Conservation (phyloP, 1,140 invertebrate species). For the Hylaeus anthracinus region DNA sequence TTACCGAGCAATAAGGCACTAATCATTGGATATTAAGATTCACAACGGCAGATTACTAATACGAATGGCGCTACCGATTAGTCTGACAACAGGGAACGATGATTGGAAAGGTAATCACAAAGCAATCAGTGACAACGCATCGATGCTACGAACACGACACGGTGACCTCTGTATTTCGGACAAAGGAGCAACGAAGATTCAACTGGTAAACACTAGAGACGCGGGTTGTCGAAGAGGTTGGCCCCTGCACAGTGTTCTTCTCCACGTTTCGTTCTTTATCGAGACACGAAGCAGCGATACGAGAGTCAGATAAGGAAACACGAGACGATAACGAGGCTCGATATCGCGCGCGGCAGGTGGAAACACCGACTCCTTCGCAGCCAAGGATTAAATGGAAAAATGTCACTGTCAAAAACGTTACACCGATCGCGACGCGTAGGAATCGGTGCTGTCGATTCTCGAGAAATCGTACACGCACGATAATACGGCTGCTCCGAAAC, state of each 20-base stretch:
- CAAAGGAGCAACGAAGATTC: constrained; percentile 6
- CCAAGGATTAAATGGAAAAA: neutral
- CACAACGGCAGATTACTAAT: too few species aligned
- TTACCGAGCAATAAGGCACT: too few species aligned
- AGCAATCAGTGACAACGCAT: neutral
- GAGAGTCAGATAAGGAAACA: constrained; percentile 8
- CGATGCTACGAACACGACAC: neutral
- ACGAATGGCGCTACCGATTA: too few species aligned
- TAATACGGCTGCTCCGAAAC: neutral
- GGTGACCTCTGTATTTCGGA: neutral
- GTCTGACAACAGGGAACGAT: too few species aligned
- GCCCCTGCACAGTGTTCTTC: neutral
- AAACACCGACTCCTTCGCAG: neutral
- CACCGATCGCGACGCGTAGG: neutral
- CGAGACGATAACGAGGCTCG: neutral
- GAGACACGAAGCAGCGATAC: constrained; percentile 1
- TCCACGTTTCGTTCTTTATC: constrained; percentile 29
- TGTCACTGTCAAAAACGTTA: constrained; percentile 41
- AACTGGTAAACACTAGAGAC: constrained; percentile 39
- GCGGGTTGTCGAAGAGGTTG: neutral
- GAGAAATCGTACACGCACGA: neutral
- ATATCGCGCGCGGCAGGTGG: neutral
- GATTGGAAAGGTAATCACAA: too few species aligned
- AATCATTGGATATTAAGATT: too few species aligned
- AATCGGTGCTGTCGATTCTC: constrained; percentile 7